Conservation (phyloP, 2,797 vertebrate genomes). For the Picus viridis region DNA sequence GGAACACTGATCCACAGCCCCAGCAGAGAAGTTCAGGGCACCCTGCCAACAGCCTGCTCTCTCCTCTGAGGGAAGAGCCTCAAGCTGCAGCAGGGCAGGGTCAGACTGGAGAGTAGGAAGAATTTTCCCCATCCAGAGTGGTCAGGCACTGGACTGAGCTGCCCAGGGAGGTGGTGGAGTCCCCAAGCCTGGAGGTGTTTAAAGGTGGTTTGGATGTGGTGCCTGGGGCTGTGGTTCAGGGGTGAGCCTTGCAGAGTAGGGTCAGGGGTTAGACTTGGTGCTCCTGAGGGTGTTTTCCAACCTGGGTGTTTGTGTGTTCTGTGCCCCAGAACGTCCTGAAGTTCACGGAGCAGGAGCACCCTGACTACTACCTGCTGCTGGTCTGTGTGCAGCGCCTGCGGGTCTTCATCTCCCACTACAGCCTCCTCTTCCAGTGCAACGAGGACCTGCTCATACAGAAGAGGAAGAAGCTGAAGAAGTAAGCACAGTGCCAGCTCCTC, state of each 20-base stretch:
- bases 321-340: conserved; percentile 86
- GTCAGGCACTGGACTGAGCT: too few species aligned
- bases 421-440: conserved; percentile 92
- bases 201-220: too few species aligned
- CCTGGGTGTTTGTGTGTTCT: neutral
- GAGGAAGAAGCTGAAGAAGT: conserved; percentile 93
- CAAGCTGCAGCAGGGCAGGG: too few species aligned
- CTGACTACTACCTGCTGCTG: conserved; percentile 94
- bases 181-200: too few species aligned
- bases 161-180: too few species aligned
- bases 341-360: conserved; percentile 93
- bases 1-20: neutral
- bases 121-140: too few species aligned
- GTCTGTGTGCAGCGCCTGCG: conserved; percentile 94
- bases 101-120: too few species aligned
- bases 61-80: neutral
- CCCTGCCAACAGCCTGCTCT: conserved; percentile 18
- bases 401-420: conserved; percentile 90
- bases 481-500: conserved; percentile 49
- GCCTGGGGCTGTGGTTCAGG: too few species aligned
- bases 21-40: neutral
- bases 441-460: conserved; percentile 93
- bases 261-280: too few species aligned
- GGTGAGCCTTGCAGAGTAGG: too few species aligned
- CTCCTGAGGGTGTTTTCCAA: too few species aligned